Percentiles rank a stretch among this genome's conserved stretches.
These are phyloP conservation scores for Andricus quercusramuli DNA, from an alignment of 2,888 invertebrate species.

Conservation along the genomic window DNA sequence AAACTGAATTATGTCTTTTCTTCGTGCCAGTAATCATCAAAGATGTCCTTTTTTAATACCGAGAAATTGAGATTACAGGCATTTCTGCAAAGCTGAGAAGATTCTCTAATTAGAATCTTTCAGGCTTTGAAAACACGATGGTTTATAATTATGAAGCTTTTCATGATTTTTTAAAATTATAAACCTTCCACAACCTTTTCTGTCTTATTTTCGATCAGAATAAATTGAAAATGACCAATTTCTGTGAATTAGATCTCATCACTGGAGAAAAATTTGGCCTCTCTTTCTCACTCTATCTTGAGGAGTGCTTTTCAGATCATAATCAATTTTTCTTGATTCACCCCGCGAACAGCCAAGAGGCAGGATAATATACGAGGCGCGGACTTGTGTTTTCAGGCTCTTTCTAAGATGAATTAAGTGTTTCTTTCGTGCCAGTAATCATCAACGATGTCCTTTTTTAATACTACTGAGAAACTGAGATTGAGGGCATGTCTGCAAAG, in stretches of 20 bases:
- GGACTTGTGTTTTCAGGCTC: conserved; percentile 8
- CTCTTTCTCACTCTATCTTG: background rate
- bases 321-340: conserved; percentile 13
- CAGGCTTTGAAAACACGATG: no score
- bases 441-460: background rate
- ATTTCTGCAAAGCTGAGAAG: background rate
- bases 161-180: no score
- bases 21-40: background rate
- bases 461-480: background rate
- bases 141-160: background rate
- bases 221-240: no score
- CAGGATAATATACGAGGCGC: background rate
- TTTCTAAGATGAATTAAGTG: background rate
- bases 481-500: background rate
- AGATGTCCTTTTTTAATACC: conserved; percentile 1
- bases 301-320: conserved; percentile 52
- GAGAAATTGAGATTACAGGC: background rate
- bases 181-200: no score
- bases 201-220: no score
- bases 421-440: background rate
- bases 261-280: no score
- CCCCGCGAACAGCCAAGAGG: background rate
- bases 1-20: background rate
- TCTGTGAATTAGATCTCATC: no score
- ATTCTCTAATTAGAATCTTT: background rate